Evolutionary conservation across 1,140 invertebrate genomes (phyloP).

Genomic region (Apis mellifera): DNA sequence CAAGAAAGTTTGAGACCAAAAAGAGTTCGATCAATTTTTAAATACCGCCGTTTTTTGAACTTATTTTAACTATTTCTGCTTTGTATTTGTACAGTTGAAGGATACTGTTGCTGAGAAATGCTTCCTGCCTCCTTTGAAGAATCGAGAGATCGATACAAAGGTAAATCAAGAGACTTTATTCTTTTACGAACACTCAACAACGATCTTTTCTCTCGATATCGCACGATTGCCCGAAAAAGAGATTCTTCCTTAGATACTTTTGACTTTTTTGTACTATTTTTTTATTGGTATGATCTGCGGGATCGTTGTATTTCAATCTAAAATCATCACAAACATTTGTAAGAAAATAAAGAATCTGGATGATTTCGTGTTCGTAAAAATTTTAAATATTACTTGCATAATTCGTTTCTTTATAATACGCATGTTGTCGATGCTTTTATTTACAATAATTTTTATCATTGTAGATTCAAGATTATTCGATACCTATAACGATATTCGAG

Average conservation of each 20-base stretch:
- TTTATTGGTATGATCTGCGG: neutral
- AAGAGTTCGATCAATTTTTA: too few relatives aligned
- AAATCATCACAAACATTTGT: neutral
- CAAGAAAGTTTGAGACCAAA: too few relatives aligned
- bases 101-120: constrained; percentile 55
- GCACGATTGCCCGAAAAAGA: constrained; percentile 42
- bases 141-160: constrained; percentile 60
- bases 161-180: constrained; percentile 62
- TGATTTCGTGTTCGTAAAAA: neutral
- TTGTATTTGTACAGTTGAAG: constrained; percentile 57
- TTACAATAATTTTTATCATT: neutral
- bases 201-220: constrained; percentile 49
- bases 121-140: constrained; percentile 56
- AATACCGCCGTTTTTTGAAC: neutral
- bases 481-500: constrained; percentile 5
- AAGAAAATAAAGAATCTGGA: neutral
- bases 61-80: constrained; percentile 42
- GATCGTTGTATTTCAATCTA: neutral
- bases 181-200: constrained; percentile 27
- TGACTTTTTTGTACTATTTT: neutral
- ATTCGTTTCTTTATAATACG: neutral
- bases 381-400: neutral
- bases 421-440: neutral
- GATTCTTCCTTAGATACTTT: constrained; percentile 14
- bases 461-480: constrained; percentile 9